Base-by-base conservation (phyloP, 2,113 vertebrate genomes). In the Cynocephalus volans region DNA sequence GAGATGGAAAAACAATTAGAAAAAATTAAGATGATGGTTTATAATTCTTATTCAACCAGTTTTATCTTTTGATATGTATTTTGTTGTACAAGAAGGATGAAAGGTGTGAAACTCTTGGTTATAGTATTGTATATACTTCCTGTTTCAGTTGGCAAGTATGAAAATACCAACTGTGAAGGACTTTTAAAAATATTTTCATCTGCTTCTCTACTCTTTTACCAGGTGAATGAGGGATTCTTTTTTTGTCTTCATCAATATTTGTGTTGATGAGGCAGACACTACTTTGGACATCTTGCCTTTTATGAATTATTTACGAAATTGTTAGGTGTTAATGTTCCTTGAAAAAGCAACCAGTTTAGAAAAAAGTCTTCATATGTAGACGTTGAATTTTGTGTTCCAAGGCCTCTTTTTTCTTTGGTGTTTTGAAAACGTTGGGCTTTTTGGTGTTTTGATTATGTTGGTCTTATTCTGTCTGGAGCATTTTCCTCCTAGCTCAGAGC, bases 351-450 rank as follows among this genome's bases (percentile, higher is more conserved):
- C 60, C 76, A 62, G 17, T 73, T 73, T 45, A 65, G 89, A 15
- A 67, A 80, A 93, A 84, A 15, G 4, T n/a, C 62, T 84, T 79
- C 15, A 10, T 72, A 60, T 41, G 8, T 80, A 50, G 54, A 72
- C 89, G 36, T 45, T 79, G 64, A 85, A 58, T 93, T 96, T 93
- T 72, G 23, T 50, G 64, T 80, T 92, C 31, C 58, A 92, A 65
- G 50, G 18, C 58, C 14, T 54, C 65, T 79, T 21, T 85, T 80
- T 90, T 5, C 62, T 88, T 56, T 73, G 58, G 65, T 62, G 26
- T 13, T 90, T 93, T 79, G 75, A 36, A 86, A 93, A 92, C 52
- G 9, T n/a, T 36, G 17, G 89, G 8, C 14, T 91, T 92, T 90
- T 41, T 41, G 41, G 41, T 41, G 41, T 41, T 76, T 76, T 67